phyloP scores from a whole-genome alignment of 2,113 vertebrate species.

The Psilopogon haemacephalus region DNA sequence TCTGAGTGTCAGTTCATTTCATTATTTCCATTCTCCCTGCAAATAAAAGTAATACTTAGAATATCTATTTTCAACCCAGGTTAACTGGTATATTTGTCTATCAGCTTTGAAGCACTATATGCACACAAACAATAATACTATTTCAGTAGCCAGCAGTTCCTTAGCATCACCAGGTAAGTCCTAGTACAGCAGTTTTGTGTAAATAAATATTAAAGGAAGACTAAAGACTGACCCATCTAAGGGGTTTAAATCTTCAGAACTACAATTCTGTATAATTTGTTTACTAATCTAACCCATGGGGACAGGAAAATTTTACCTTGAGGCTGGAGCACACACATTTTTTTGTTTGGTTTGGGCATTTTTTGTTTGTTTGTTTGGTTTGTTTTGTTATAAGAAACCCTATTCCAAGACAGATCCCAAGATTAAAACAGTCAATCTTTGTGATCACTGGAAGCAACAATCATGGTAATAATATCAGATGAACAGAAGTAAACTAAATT shows the following conservation, averaged over 20 bases:
- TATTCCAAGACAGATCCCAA: background rate
- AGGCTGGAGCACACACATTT: background rate
- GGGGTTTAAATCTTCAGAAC: background rate
- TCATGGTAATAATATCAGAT: background rate
- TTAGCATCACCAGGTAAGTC: background rate
- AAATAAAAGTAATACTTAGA: background rate
- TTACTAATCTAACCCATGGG: background rate
- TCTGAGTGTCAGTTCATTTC: background rate
- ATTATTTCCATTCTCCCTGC: background rate
- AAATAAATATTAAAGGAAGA: background rate
- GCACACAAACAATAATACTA: background rate
- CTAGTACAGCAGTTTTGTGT: background rate
- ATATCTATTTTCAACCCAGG: background rate
- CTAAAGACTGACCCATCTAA: background rate
- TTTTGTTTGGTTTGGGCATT: background rate
- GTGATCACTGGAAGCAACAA: background rate
- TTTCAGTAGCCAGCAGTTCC: background rate
- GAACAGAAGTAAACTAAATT: background rate
- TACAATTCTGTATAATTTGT: background rate
- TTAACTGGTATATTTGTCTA: background rate
- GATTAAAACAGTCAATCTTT: background rate
- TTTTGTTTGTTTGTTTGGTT: no score
- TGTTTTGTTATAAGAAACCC: background rate
- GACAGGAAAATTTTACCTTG: background rate
- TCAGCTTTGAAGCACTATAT: background rate